Evolutionary conservation across 2,113 vertebrate genomes (phyloP).

Genomic region (Alexandromys fortis): DNA sequence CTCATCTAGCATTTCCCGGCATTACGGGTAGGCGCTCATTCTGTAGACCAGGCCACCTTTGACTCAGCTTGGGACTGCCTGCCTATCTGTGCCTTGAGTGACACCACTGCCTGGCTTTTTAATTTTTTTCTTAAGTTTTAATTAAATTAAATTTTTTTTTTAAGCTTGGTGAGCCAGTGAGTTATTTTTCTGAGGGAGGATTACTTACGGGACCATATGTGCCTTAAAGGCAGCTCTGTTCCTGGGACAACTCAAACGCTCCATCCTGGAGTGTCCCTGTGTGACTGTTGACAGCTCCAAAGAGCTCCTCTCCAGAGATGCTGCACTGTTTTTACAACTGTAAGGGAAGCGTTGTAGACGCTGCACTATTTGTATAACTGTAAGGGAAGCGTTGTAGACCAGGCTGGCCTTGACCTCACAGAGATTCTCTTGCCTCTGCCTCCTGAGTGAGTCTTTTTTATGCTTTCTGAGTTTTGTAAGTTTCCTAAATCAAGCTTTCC

Average conservation of each 20-base stretch:
- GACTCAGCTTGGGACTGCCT: background rate
- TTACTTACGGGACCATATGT: background rate
- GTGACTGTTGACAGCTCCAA: background rate
- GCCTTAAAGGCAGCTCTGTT: background rate
- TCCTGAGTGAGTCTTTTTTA: background rate
- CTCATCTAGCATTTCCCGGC: conserved; percentile 96
- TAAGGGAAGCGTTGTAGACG: no score
- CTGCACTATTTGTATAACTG: background rate
- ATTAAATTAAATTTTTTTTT: background rate
- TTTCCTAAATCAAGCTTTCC: background rate
- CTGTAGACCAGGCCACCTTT: background rate
- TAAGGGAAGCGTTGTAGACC: no score
- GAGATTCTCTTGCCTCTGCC: no score
- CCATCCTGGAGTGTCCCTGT: background rate
- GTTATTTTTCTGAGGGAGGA: background rate
- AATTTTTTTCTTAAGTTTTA: background rate
- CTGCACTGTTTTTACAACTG: background rate
- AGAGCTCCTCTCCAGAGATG: background rate
- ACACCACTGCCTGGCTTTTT: background rate
- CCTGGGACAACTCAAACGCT: background rate
- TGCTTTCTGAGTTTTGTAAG: background rate
- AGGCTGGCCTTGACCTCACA: no score
- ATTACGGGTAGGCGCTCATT: conserved; percentile 90
- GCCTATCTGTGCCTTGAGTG: background rate
- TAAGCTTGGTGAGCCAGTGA: background rate